phyloP scores from a whole-genome alignment of 2,888 invertebrate species.

The Dasypogon diadema region DNA sequence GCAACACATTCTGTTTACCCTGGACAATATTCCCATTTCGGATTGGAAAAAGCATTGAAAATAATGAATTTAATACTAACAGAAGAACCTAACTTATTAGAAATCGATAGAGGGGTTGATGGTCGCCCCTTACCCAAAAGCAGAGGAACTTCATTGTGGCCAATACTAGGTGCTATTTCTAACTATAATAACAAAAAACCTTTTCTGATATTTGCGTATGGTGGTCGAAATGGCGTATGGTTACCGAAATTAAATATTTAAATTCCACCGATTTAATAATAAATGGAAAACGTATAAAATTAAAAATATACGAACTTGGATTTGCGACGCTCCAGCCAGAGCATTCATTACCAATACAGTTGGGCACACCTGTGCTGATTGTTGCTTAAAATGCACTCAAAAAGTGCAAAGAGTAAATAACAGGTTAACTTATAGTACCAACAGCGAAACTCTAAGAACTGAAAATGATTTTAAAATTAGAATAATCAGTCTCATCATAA shows the following conservation, averaged over 20 bases:
- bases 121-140: background rate
- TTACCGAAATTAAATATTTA: background rate
- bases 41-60: background rate
- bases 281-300: background rate
- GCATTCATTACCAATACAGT: conserved; percentile 32
- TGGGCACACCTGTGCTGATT: conserved; percentile 25
- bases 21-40: background rate
- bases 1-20: background rate
- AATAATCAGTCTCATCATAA: too few relatives aligned
- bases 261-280: background rate
- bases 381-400: conserved; percentile 44
- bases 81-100: too few relatives aligned
- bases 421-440: background rate
- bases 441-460: background rate
- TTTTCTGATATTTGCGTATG: background rate
- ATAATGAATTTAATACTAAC: background rate
- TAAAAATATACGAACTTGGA: background rate
- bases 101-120: background rate
- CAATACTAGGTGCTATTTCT: background rate
- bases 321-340: conserved; percentile 30
- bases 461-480: background rate
- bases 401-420: conserved; percentile 7
- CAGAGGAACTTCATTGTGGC: accelerated
- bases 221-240: background rate
- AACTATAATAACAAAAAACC: background rate